phyloP scores from a whole-genome alignment of 2,113 vertebrate species.

The Tricholaema leucomelas region DNA sequence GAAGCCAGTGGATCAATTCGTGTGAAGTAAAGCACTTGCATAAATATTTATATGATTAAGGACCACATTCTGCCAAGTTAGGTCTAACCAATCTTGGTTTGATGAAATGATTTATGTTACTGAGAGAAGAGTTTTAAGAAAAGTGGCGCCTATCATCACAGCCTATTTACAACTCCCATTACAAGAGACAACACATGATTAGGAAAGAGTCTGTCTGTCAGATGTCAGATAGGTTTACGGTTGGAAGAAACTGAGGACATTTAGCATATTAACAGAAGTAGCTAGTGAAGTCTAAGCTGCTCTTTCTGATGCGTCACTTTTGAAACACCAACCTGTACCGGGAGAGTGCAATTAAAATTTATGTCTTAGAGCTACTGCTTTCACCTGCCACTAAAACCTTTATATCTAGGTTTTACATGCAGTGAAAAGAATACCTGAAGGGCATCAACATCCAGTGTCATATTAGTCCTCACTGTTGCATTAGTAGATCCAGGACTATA shows the following conservation, averaged over 20 bases:
- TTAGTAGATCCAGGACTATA: background rate
- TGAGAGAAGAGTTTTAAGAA: background rate
- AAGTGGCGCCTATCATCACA: background rate
- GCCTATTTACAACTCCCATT: background rate
- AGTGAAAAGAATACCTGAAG: conserved; percentile 24
- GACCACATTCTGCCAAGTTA: background rate
- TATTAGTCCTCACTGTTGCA: background rate
- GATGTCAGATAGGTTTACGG: background rate
- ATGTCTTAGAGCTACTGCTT: background rate
- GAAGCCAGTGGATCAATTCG: background rate
- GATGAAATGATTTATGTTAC: background rate
- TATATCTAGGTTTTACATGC: background rate
- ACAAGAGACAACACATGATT: background rate
- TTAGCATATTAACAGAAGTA: background rate
- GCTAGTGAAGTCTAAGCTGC: background rate
- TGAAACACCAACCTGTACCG: background rate
- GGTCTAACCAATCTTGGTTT: background rate
- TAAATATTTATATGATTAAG: background rate
- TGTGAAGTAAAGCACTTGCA: background rate
- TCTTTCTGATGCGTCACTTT: background rate
- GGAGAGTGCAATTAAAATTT: background rate
- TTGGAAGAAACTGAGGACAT: background rate
- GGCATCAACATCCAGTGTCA: background rate
- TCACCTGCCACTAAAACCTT: background rate
- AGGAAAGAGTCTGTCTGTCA: background rate